These are phyloP conservation scores for Ibidorhyncha struthersii DNA, from an alignment of 2,113 vertebrate genomes.

Conservation along the genomic window DNA sequence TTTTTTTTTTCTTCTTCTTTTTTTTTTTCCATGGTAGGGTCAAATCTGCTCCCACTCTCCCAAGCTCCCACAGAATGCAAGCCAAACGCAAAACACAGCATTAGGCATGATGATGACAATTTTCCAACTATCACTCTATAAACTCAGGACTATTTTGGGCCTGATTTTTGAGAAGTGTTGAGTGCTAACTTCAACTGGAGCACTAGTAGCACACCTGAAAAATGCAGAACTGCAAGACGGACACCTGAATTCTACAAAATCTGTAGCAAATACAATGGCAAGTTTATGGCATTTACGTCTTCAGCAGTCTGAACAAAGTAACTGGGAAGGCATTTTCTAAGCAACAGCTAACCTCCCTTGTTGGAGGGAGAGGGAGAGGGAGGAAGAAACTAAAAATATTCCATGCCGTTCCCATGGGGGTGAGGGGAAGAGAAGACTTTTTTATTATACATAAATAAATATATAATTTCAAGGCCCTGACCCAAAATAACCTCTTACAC, in stretches of 20 bases:
- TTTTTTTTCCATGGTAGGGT: background rate
- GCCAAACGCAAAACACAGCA: background rate
- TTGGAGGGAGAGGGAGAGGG: background rate
- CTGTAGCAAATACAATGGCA: background rate
- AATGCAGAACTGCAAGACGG: background rate
- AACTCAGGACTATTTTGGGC: background rate
- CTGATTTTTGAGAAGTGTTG: background rate
- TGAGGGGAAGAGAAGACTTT: background rate
- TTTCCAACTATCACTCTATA: background rate
- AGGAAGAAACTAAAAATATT: constrained; percentile 51
- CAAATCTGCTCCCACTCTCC: background rate
- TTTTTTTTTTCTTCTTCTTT: no score
- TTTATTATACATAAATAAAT: constrained; percentile 45
- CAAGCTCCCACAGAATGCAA: background rate
- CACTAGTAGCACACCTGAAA: background rate
- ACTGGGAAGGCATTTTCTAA: background rate
- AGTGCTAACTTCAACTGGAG: background rate
- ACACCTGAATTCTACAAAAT: background rate
- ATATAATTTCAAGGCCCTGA: constrained; percentile 43
- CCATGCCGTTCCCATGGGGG: constrained; percentile 8
- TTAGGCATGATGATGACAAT: background rate
- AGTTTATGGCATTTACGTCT: background rate
- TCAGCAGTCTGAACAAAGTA: background rate
- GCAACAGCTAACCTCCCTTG: background rate
- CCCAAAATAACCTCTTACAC: constrained; percentile 7